A percentile compares a stretch with the other conserved stretches of the same genome.
Evolutionary conservation across 2,888 invertebrate genomes (phyloP).

Genomic region (Ganaspis brasiliensis): DNA sequence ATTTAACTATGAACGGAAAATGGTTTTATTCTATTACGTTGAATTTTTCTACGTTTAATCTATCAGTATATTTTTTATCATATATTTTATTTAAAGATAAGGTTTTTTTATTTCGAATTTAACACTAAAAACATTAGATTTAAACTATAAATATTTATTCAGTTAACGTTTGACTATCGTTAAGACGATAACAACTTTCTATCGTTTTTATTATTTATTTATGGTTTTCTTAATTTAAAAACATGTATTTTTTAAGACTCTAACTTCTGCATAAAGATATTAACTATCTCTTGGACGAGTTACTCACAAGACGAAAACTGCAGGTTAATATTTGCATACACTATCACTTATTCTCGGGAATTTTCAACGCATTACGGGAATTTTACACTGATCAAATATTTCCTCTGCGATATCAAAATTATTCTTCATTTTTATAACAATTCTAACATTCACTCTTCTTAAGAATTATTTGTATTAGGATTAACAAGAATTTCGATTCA

Average conservation of each 20-base stretch:
- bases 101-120: no score
- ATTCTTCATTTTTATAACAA: conserved; percentile 2
- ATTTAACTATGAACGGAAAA: no score
- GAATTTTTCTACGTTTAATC: no score
- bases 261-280: conserved; percentile 32
- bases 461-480: conserved; percentile 9
- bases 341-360: conserved; percentile 3
- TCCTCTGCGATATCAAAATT: conserved; percentile 12
- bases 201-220: no score
- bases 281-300: conserved; percentile 13
- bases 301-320: conserved; percentile 17
- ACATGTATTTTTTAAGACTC: neutral
- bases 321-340: conserved; percentile 18
- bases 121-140: no score
- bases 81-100: no score
- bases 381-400: conserved; percentile 14
- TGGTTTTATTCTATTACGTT: no score
- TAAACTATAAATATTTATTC: no score
- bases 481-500: conserved; percentile 5
- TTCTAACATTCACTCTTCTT: neutral
- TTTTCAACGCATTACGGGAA: neutral
- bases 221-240: no score
- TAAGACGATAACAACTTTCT: no score
- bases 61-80: no score
- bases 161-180: no score